Conservation (phyloP, 2,888 invertebrate genomes). For the Mythimna ferrago region DNA sequence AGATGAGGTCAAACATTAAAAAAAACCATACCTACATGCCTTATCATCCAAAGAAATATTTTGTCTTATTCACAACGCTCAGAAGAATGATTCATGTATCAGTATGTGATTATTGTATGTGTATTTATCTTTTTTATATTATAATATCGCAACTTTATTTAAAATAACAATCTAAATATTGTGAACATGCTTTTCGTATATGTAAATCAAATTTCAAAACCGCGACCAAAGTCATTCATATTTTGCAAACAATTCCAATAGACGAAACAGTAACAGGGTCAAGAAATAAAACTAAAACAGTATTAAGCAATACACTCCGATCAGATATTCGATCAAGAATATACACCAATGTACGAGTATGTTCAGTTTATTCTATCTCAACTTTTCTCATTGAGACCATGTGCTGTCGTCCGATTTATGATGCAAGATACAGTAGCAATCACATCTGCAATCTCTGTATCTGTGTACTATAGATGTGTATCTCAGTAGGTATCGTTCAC, state of each 20-base stretch:
- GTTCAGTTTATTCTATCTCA: constrained; percentile 53
- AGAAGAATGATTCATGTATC: background rate
- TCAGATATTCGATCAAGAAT: constrained; percentile 40
- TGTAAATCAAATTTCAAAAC: background rate
- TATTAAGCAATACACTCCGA: constrained; percentile 24
- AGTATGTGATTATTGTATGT: too few relatives aligned
- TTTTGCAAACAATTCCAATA: constrained; percentile 11
- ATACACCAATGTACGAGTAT: constrained; percentile 12
- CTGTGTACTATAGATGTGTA: constrained; percentile 7
- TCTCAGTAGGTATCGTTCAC: constrained; percentile 34
- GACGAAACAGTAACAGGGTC: constrained; percentile 12
- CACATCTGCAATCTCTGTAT: constrained; percentile 56
- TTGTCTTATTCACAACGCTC: background rate
- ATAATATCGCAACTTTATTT: background rate
- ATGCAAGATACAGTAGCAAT: constrained; percentile 64
- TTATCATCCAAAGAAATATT: too few relatives aligned
- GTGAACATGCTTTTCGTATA: background rate
- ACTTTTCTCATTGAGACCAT: constrained; percentile 65
- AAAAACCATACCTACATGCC: too few relatives aligned
- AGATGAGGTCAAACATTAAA: too few relatives aligned
- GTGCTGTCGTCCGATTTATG: constrained; percentile 65
- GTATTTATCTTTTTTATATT: background rate
- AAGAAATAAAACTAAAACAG: constrained; percentile 25
- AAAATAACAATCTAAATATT: background rate
- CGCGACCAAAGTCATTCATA: background rate